Percentiles rank a stretch among this genome's conserved stretches.
Evolutionary conservation across 2,797 vertebrate species (phyloP).

Genomic region (Orientallactaga sibirica): DNA sequence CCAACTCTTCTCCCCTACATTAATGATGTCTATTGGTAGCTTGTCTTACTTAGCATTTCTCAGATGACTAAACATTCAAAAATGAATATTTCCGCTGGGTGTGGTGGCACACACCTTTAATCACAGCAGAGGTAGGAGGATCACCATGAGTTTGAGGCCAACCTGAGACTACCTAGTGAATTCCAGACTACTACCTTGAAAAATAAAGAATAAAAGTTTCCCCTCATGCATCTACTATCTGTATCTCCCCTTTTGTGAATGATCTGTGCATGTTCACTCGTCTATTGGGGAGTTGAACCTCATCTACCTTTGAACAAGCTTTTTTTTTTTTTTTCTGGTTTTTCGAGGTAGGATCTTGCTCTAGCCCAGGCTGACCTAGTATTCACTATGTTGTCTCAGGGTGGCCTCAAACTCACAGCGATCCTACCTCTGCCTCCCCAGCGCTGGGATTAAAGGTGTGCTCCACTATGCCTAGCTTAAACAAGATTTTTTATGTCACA

Average conservation of each 20-base stretch:
- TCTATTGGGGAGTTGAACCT: constrained; percentile 21
- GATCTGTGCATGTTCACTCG: constrained; percentile 2
- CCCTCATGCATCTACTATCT: not conserved
- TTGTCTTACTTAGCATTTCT: constrained; percentile 50
- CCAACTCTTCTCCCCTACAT: not conserved
- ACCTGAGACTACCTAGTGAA: too few relatives aligned
- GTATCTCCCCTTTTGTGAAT: constrained; percentile 7
- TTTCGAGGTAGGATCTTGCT: too few relatives aligned
- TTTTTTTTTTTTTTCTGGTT: not conserved
- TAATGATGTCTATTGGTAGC: constrained; percentile 11
- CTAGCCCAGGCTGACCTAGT: too few relatives aligned
- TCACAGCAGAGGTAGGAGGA: too few relatives aligned
- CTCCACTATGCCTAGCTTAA: not conserved
- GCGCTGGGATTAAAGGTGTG: too few relatives aligned
- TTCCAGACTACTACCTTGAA: too few relatives aligned
- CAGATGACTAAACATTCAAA: constrained; percentile 35
- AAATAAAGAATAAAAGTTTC: constrained; percentile 34
- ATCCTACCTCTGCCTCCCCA: too few relatives aligned
- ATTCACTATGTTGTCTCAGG: too few relatives aligned
- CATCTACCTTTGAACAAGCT: constrained; percentile 43
- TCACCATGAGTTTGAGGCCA: too few relatives aligned
- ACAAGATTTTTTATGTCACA: constrained; percentile 14
- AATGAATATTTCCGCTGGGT: not conserved
- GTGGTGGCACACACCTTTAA: too few relatives aligned
- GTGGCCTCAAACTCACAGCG: too few relatives aligned